Base-by-base conservation (phyloP, 2,888 invertebrate genomes). In the Griposia aprilina region DNA sequence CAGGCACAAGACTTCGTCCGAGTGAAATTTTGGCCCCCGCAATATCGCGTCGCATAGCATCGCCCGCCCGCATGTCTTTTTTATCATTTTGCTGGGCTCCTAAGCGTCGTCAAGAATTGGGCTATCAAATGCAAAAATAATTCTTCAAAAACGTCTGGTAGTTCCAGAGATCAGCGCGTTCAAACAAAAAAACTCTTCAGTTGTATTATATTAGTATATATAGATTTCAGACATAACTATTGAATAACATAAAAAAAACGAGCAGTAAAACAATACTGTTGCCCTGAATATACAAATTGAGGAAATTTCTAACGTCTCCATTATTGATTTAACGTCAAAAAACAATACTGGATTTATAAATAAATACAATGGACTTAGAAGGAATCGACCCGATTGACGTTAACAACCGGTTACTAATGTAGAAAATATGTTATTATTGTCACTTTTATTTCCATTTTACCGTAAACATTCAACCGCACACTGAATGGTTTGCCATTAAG, bases 381-480 rank as follows among this genome's bases (percentile, higher is more conserved):
- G 50, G 55, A 41, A 72, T 55, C 36, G 52, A 63, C 10, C 20
- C n/a, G 17, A 60, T 41, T 45, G 62, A 52, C 36, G 62, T 72
- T 11, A 45, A 73, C 23, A 59, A 3, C 7, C 15, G 23, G 7
- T 80, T 75, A 48, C 78, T 48, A 62, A 78, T 70, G 70, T 26
- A 80, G 70, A 75, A 82, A 86, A 77, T 70, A 78, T 82, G 63
- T 79, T 60, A 67, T 70, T 79, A 60, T 63, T 82, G 55, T 36
- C 52, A 76, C 74, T 73, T 82, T 82, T 66, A 74, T 75, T 73
- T 17, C 23, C 20, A 60, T 68, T 73, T 79, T 70, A 62, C 70
- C 52, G 66, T 82, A 74, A 72, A 85, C 70, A 71, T 41, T 23
- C 59, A 74, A 82, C 77, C 62, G 20, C 67, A 76, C 26, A 57